Evolutionary conservation across 1,140 invertebrate species (phyloP).

Genomic region (Rhyzopertha dominica): DNA sequence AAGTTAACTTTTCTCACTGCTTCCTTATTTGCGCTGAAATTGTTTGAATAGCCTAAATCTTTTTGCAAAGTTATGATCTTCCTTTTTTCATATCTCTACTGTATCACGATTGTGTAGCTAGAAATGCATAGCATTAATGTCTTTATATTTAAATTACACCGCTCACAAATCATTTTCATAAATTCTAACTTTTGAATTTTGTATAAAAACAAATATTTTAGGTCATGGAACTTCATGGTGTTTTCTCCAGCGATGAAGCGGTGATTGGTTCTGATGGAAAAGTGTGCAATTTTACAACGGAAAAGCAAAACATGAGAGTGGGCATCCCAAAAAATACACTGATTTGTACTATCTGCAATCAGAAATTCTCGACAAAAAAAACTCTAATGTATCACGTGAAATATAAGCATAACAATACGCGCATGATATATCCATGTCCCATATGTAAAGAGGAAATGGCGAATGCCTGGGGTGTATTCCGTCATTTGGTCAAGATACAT

Average conservation of each 20-base stretch:
- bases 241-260: constrained; percentile 50
- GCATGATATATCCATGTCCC: constrained; percentile 62
- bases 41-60: no score
- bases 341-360: constrained; percentile 49
- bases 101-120: no score
- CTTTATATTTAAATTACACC: no score
- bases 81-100: no score
- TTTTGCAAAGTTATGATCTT: no score
- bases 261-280: constrained; percentile 58
- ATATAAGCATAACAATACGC: constrained; percentile 59
- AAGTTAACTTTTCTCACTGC: no score
- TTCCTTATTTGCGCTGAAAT: no score
- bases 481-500: constrained; percentile 68
- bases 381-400: constrained; percentile 64
- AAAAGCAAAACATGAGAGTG: constrained; percentile 23
- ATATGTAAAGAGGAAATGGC: constrained; percentile 63
- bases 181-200: not conserved
- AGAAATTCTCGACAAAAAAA: constrained; percentile 64
- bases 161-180: no score
- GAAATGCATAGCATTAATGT: no score
- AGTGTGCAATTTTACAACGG: constrained; percentile 43
- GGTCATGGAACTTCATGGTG: constrained; percentile 53
- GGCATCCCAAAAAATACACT: constrained; percentile 39
- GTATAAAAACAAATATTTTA: no score
- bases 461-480: constrained; percentile 64